Evolutionary conservation across 2,888 invertebrate species (phyloP).

Genomic region (Phaedon cochleariae): DNA sequence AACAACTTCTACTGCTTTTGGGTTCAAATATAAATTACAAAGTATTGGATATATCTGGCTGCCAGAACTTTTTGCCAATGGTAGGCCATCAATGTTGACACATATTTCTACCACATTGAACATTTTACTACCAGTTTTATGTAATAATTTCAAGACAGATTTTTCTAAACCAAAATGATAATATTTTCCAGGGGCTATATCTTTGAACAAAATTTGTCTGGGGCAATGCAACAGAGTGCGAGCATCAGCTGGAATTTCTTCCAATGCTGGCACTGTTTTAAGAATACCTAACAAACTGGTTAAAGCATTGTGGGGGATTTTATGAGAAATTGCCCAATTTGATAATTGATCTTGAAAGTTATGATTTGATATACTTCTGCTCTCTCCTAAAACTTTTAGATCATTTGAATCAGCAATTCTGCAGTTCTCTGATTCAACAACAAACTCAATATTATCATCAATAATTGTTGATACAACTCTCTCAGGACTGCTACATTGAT

Average conservation of each 20-base stretch:
- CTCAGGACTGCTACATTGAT: not conserved
- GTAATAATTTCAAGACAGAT: conserved; percentile 10
- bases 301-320: not conserved
- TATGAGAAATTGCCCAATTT: not conserved
- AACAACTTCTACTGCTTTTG: conserved; percentile 20
- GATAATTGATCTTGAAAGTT: not conserved
- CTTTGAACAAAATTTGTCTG: conserved; percentile 9
- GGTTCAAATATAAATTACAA: conserved; percentile 12
- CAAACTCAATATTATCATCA: not conserved
- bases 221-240: conserved; percentile 28
- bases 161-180: conserved; percentile 31
- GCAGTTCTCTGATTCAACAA: not conserved
- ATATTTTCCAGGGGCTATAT: conserved; percentile 21
- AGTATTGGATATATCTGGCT: conserved; percentile 31
- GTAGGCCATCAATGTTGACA: conserved; percentile 32
- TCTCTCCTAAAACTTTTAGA: not conserved
- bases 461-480: not conserved
- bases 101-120: conserved; percentile 15
- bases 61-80: conserved; percentile 31
- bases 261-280: conserved; percentile 4
- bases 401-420: conserved; percentile 6
- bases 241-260: conserved; percentile 24
- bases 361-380: not conserved
- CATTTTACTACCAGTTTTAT: not conserved
- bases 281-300: not conserved